A percentile compares a stretch with the other conserved stretches of the same genome.
phyloP scores from a whole-genome alignment of 2,113 vertebrate species.

The Pollimyrus isidori region DNA sequence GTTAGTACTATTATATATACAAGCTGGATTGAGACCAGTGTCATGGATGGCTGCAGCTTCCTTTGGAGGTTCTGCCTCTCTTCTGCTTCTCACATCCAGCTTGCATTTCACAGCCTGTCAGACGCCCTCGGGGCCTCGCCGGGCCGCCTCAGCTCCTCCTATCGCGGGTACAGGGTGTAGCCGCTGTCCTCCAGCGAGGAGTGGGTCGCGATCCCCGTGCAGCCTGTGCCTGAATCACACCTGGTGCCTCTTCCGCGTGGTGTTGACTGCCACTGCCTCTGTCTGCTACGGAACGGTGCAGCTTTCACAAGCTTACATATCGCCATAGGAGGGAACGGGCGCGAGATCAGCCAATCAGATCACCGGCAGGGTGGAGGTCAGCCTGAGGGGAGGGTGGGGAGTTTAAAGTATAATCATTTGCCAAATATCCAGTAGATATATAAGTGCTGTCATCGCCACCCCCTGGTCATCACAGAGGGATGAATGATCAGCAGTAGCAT shows the following conservation, averaged over 20 bases:
- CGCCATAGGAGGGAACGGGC: background rate
- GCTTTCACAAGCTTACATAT: background rate
- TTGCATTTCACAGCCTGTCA: background rate
- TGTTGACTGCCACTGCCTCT: background rate
- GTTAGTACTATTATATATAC: background rate
- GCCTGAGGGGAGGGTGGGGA: background rate
- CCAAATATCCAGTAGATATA: background rate
- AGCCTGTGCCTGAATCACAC: background rate
- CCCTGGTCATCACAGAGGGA: background rate
- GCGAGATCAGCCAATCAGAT: background rate
- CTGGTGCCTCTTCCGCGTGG: background rate
- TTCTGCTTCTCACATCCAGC: background rate
- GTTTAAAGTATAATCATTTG: background rate
- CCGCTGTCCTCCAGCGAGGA: background rate
- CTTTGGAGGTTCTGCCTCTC: background rate
- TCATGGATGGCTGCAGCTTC: background rate
- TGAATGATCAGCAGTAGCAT: background rate
- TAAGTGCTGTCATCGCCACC: background rate
- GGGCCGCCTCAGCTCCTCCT: background rate
- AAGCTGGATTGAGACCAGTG: background rate
- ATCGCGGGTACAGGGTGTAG: background rate
- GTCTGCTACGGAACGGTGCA: background rate
- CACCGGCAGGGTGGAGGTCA: background rate
- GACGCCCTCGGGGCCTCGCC: background rate
- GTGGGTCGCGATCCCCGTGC: background rate